A percentile compares a stretch with the other conserved stretches of the same genome.
These are phyloP conservation scores for Pseudopodoces humilis DNA, from an alignment of 2,113 vertebrate species.

Conservation along the genomic window DNA sequence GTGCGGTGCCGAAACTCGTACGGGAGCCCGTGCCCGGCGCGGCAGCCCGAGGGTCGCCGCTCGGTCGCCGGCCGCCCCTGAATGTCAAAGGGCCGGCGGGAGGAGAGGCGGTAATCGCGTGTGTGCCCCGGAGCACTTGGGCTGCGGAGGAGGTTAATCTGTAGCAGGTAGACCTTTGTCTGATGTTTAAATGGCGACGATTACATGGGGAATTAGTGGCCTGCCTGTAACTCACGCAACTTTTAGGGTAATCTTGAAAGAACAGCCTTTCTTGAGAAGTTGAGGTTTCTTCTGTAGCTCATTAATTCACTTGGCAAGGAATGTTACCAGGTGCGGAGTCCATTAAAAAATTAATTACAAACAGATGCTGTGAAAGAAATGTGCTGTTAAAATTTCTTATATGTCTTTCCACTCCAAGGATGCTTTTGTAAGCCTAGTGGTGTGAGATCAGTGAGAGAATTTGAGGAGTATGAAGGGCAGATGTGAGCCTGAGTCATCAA, in stretches of 20 bases:
- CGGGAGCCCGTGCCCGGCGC: neutral
- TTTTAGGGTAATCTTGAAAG: neutral
- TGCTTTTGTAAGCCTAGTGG: neutral
- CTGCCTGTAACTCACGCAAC: neutral
- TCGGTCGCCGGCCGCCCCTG: neutral
- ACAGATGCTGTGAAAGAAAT: neutral
- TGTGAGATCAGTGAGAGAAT: neutral
- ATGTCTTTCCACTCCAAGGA: neutral
- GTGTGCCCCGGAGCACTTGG: neutral
- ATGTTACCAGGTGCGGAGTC: neutral
- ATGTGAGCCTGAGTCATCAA: slow-evolving; percentile 52
- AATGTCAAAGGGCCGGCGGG: neutral
- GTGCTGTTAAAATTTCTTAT: neutral
- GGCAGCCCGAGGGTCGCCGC: neutral
- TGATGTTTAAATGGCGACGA: neutral
- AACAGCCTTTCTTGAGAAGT: neutral
- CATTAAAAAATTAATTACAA: neutral
- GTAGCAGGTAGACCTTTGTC: slow-evolving; percentile 14
- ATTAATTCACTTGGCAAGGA: neutral
- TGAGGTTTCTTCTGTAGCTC: neutral
- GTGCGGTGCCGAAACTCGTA: neutral
- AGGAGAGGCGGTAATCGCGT: neutral
- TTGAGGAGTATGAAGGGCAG: slow-evolving; percentile 39
- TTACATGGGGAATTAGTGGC: neutral
- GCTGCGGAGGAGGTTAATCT: slow-evolving; percentile 54